phyloP scores from a whole-genome alignment of 2,888 invertebrate genomes.

The Salpingus planirostris region DNA sequence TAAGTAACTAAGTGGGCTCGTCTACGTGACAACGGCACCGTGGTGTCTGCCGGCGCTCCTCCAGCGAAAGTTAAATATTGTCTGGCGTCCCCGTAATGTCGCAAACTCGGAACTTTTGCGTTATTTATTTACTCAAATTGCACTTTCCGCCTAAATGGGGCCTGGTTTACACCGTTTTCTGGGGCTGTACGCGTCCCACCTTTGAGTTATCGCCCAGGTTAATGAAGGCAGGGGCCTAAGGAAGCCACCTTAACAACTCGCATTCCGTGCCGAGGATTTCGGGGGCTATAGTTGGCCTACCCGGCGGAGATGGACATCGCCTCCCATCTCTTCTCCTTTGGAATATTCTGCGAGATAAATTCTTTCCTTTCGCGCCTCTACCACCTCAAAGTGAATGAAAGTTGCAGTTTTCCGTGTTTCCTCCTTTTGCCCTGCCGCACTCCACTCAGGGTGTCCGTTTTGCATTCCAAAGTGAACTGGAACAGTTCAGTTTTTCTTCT shows the following conservation, averaged over 20 bases:
- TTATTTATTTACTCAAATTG: constrained; percentile 20
- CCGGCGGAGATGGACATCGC: no score
- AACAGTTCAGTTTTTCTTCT: constrained; percentile 12
- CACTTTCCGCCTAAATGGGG: constrained; percentile 6
- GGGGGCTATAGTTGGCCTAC: no score
- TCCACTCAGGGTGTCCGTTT: constrained; percentile 12
- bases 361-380: constrained; percentile 1
- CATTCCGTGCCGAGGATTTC: no score
- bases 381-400: background rate
- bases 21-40: constrained; percentile 21
- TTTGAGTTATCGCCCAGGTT: no score
- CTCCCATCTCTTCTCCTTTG: no score
- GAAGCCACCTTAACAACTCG: background rate
- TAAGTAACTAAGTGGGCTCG: constrained; percentile 24
- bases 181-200: no score
- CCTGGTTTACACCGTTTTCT: constrained; percentile 1
- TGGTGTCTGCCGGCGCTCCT: constrained; percentile 12
- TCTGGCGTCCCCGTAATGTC: constrained; percentile 17
- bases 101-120: constrained; percentile 17
- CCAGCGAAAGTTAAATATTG: constrained; percentile 21
- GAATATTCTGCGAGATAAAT: constrained; percentile 2
- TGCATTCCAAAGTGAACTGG: constrained; percentile 20
- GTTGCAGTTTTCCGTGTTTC: constrained; percentile 6
- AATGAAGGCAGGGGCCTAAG: no score
- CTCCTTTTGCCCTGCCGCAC: constrained; percentile 2